Percentiles rank a stretch among this genome's conserved stretches.
These are phyloP conservation scores for Micrastur ruficollis DNA, from an alignment of 2,797 vertebrate genomes.

Conservation along the genomic window DNA sequence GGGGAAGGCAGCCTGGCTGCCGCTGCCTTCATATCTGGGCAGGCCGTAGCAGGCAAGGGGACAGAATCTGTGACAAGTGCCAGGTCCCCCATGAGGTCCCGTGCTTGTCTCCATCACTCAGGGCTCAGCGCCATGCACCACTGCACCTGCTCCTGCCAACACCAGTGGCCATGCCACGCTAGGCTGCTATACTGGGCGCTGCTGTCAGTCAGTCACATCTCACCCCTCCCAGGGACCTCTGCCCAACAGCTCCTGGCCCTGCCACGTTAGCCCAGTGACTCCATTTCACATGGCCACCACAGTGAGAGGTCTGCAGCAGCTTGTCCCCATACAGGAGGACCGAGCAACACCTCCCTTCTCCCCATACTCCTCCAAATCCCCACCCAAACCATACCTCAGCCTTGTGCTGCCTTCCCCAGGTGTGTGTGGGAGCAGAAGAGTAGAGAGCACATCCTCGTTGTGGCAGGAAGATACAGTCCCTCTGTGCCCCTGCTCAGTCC, in stretches of 20 bases:
- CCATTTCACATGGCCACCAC: background rate
- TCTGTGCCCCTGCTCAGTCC: background rate
- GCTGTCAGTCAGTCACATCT: background rate
- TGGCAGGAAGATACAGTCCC: fast-evolving
- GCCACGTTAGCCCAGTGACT: fast-evolving
- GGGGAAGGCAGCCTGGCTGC: background rate
- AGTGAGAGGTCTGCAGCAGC: background rate
- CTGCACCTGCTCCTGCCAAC: background rate
- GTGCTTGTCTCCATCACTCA: fast-evolving
- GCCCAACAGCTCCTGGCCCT: background rate
- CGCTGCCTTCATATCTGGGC: background rate
- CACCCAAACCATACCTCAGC: background rate
- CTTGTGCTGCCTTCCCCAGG: background rate
- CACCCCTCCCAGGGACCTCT: background rate
- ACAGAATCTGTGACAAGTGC: background rate
- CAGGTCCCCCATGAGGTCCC: fast-evolving
- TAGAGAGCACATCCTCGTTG: background rate
- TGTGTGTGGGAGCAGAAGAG: background rate
- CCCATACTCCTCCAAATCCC: background rate
- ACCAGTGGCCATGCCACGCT: fast-evolving
- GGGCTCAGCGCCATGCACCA: fast-evolving
- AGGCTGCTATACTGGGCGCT: background rate
- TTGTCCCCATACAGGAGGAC: fast-evolving
- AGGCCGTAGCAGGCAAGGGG: background rate
- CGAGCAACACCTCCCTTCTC: background rate